Conservation (phyloP, 2,797 vertebrate genomes). For the Eidolon dupreanum region DNA sequence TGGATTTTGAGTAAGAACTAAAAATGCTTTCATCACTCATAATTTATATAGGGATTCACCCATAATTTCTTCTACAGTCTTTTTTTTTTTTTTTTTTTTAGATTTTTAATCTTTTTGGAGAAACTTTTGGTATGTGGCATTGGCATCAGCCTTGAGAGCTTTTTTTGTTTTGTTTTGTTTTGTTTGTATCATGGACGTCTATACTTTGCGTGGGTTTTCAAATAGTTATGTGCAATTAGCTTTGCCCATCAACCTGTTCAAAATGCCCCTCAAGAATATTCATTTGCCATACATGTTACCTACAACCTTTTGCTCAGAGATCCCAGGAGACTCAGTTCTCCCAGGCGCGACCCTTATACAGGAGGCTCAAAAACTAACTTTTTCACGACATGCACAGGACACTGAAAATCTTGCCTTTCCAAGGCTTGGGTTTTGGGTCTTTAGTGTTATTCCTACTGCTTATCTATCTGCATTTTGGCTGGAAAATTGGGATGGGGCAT, state of each 20-base stretch:
- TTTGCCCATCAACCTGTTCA: not conserved
- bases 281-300: not conserved
- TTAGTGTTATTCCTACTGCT: not conserved
- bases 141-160: not conserved
- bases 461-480: not conserved
- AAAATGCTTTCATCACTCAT: not conserved
- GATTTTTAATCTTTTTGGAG: not conserved
- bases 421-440: not conserved
- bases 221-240: not conserved
- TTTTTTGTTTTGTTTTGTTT: not conserved
- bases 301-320: not conserved
- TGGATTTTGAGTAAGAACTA: slow-evolving; percentile 20
- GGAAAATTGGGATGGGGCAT: not conserved
- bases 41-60: not conserved
- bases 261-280: not conserved
- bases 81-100: not conserved
- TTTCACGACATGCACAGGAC: not conserved
- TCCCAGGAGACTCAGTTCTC: not conserved
- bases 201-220: slow-evolving; percentile 27
- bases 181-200: not conserved
- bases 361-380: not conserved
- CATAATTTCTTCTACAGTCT: slow-evolving; percentile 7
- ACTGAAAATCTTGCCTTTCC: not conserved
- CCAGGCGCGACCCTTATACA: not conserved
- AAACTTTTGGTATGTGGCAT: not conserved